phyloP scores from a whole-genome alignment of 1,140 invertebrate species.

The Druon quercuslanigerum region DNA sequence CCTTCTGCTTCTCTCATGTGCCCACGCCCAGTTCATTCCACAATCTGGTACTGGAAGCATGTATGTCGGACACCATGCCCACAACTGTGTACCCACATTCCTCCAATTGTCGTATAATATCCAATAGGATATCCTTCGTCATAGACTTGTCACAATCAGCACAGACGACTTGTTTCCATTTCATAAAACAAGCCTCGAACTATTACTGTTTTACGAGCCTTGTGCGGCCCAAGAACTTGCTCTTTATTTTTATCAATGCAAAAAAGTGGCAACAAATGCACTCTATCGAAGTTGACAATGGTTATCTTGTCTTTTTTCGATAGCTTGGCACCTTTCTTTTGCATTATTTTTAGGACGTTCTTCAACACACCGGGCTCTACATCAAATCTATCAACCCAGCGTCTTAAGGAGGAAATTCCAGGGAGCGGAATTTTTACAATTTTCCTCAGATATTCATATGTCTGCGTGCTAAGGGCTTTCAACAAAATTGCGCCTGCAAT shows the following conservation, averaged over 20 bases:
- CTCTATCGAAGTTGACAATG: too few relatives aligned
- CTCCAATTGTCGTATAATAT: too few relatives aligned
- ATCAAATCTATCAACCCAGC: too few relatives aligned
- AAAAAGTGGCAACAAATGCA: constrained; percentile 37
- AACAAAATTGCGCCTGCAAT: constrained; percentile 42
- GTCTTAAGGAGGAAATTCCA: too few relatives aligned
- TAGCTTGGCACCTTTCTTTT: too few relatives aligned
- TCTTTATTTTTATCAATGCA: constrained; percentile 38
- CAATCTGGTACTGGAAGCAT: too few relatives aligned
- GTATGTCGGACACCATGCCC: too few relatives aligned
- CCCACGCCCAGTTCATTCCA: constrained; percentile 37
- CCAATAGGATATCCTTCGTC: too few relatives aligned
- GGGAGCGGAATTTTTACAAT: constrained; percentile 42
- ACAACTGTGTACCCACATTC: too few relatives aligned
- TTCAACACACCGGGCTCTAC: constrained; percentile 33
- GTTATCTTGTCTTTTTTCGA: too few relatives aligned
- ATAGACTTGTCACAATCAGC: constrained; percentile 60
- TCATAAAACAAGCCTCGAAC: constrained; percentile 47
- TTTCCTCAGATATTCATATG: constrained; percentile 44
- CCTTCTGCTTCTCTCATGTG: background rate
- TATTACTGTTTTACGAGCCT: constrained; percentile 43
- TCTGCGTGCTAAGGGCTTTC: constrained; percentile 34
- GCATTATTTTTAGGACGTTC: constrained; percentile 41
- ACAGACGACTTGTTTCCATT: constrained; percentile 65
- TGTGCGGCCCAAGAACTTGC: constrained; percentile 42